Base-by-base conservation (phyloP, 2,113 vertebrate species). In the Neofelis nebulosa region DNA sequence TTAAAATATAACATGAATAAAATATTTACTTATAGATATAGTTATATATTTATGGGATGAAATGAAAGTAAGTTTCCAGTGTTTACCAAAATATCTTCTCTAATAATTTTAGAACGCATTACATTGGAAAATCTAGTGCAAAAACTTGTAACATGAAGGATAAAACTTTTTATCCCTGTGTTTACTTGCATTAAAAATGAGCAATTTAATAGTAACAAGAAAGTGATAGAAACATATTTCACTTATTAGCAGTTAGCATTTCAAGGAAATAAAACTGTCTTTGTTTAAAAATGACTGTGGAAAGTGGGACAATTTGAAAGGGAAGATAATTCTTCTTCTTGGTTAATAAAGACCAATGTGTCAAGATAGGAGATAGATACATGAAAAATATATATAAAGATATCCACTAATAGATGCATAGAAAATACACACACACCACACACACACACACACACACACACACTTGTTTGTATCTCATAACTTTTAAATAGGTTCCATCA, bases 1-100 rank as follows among this genome's bases (percentile, higher is more conserved):
- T 93, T 95, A 97, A 96, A 97, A 87, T 91, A 81, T 71, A 96
- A 83, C 52, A 94, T 52, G 7, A 29, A 96, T 97, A 92, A 95
- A 96, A 97, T 98, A 97, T 96, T 98, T 93, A 94, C 83, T 97
- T 94, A 71, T 76, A 94, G 68, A 85, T 80, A 79, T 83, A 84
- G 73, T 94, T 87, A 96, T 38, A 87, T 96, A 97, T 96, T 97
- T 97, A 97, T 97, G 18, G 63, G 61, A 85, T 73, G 9, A 94
- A 97, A 95, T 89, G 57, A 95, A 96, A 96, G 82, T 76, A 82
- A 85, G 21, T 81, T 95, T 93, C 52, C 14, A 86, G 4, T 85
- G n/a, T 94, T 79, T 96, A 92, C 9, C 15, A 96, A 80, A 81
- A 71, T 87, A 78, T 41, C 10, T 86, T 90, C 45, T 87, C 5